Conservation (phyloP, 2,797 vertebrate genomes). For the Phrynocephalus guinanensis region DNA sequence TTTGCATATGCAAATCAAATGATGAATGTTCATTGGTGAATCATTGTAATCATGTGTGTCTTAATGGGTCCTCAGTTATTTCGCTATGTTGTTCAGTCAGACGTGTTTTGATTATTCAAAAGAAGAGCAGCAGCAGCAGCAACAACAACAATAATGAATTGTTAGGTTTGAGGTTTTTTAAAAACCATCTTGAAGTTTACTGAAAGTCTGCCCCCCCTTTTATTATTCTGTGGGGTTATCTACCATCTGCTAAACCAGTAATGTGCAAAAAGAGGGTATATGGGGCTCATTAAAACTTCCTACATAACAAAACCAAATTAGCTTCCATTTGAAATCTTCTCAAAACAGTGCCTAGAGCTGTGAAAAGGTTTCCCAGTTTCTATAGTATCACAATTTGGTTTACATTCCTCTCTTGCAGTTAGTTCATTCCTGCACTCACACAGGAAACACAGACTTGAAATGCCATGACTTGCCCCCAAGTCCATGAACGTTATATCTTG, state of each 20-base stretch:
- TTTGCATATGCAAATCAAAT: background rate
- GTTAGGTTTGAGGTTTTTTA: background rate
- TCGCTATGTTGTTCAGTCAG: background rate
- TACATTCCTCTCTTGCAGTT: background rate
- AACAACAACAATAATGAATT: conserved; percentile 6
- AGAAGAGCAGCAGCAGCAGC: background rate
- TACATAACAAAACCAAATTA: conserved; percentile 7
- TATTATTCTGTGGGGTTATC: conserved; percentile 18
- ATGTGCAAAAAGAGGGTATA: conserved; percentile 11
- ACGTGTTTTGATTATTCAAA: background rate
- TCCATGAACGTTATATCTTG: background rate
- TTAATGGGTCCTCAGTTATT: conserved; percentile 2
- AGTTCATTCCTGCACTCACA: background rate
- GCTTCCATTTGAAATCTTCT: conserved; percentile 2
- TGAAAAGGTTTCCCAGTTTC: conserved; percentile 42
- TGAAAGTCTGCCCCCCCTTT: background rate
- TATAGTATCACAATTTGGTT: background rate
- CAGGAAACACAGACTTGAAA: background rate
- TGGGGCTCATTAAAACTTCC: conserved; percentile 18
- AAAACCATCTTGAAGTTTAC: conserved; percentile 2
- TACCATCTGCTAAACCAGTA: conserved; percentile 16
- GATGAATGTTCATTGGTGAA: background rate
- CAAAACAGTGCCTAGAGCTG: background rate
- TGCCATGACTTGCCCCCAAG: background rate
- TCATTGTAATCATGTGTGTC: rapidly evolving